Base-by-base conservation (phyloP, 2,888 invertebrate genomes). In the Fabriciana adippe region DNA sequence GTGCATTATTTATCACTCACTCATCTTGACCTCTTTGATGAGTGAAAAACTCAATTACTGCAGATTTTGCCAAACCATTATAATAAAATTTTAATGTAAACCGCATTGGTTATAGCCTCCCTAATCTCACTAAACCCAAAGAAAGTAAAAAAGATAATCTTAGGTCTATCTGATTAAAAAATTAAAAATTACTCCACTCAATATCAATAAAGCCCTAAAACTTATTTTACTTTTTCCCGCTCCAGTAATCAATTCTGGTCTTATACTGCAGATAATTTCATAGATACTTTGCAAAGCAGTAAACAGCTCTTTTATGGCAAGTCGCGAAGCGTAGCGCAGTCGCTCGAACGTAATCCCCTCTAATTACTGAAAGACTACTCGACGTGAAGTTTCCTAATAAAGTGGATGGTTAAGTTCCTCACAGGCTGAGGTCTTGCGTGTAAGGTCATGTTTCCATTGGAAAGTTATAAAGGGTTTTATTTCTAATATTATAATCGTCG, bases 331-430 rank as follows among this genome's bases (percentile, higher is more conserved):
- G 77, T 72, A 74, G 78, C 78, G 83, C 88, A 89, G 82, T 87
- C 85, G 81, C 75, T 82, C 80, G 87, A 81, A 86, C 86, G 86
- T 91, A 89, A 90, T 89, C 88, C 84, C 79, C 79, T 82, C 83
- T 90, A 91, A 90, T 91, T 90, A 90, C 89, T 87, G 82, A 86
- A 88, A 89, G 86, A 87, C 85, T 85, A 87, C 85, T 85, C 84
- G 79, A 82, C 84, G 81, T 80, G 78, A 90, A 91, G 86, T 91
- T 91, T 90, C 84, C 85, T 90, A 91, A 91, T 91, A 91, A 91
- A 90, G 89, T 87, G 87, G 87, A 85, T 87, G 86, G 87, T 85
- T 84, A 82, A 88, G 85, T 86, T 64, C 41, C 55, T 41, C 35
- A 26, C 26, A 41, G 11, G 56, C 55, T 63, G 53, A 68, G 59